Percentiles rank a stretch among this genome's conserved stretches.
Evolutionary conservation across 1,140 invertebrate species (phyloP).

Genomic region (Drosophila athabasca): DNA sequence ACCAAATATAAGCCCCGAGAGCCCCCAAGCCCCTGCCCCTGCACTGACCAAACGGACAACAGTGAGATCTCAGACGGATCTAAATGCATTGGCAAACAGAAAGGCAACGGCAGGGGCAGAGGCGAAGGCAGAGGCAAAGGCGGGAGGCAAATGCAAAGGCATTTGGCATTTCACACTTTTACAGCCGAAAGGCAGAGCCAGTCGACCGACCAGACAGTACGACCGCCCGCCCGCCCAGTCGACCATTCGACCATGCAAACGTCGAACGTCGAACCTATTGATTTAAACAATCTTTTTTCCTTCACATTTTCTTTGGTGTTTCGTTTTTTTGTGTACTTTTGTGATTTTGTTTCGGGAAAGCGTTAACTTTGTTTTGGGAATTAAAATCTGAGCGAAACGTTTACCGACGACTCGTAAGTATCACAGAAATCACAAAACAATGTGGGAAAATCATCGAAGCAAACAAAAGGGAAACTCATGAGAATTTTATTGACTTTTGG

Average conservation of each 20-base stretch:
- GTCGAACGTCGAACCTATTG: conserved; percentile 41
- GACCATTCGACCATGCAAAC: conserved; percentile 9
- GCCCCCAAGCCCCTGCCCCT: conserved; percentile 32
- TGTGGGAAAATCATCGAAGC: conserved; percentile 5
- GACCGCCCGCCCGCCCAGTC: conserved; percentile 37
- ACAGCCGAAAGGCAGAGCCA: conserved; percentile 55
- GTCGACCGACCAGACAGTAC: too few relatives aligned
- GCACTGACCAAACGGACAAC: conserved; percentile 16
- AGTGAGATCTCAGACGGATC: conserved; percentile 35
- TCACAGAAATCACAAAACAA: not conserved
- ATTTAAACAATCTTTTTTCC: conserved; percentile 66
- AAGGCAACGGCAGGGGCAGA: conserved; percentile 19
- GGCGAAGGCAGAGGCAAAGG: conserved; percentile 10
- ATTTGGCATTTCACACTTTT: conserved; percentile 80
- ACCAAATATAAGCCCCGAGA: conserved; percentile 55
- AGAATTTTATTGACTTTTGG: not conserved
- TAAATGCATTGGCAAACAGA: conserved; percentile 74
- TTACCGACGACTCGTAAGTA: not conserved
- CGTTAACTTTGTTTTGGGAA: conserved; percentile 75
- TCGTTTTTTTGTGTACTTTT: conserved; percentile 23
- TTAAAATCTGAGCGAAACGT: conserved; percentile 54
- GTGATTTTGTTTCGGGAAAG: conserved; percentile 54
- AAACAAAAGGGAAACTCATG: not conserved
- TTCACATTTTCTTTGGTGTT: not conserved
- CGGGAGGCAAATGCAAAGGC: conserved; percentile 28